phyloP scores from a whole-genome alignment of 2,797 vertebrate genomes.

The Crocidura indochinensis region DNA sequence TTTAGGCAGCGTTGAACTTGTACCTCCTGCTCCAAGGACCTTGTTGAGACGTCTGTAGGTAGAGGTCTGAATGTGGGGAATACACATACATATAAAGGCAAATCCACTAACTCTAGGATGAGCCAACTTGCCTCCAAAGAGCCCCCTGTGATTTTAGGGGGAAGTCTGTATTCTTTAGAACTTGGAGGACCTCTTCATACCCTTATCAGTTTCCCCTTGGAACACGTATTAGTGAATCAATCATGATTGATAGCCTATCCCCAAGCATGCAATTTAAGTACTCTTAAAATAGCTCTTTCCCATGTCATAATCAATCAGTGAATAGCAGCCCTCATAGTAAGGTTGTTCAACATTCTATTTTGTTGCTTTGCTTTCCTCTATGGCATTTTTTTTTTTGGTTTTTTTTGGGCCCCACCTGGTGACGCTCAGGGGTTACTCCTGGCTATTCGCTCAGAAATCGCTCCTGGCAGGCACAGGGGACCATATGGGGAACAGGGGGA shows the following conservation, averaged over 20 bases:
- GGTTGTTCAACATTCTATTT: neutral
- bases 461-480: no score
- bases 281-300: no score
- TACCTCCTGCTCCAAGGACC: neutral
- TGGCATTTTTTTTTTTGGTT: neutral
- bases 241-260: neutral
- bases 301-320: neutral
- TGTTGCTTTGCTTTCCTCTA: neutral
- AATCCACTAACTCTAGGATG: neutral
- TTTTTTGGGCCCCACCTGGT: no score
- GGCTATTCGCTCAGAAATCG: no score
- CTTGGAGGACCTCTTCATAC: neutral
- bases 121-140: neutral
- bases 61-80: neutral
- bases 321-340: no score
- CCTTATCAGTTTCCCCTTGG: neutral
- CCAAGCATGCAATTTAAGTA: neutral
- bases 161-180: neutral
- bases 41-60: neutral
- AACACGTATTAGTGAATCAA: neutral
- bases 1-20: neutral
- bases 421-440: no score
- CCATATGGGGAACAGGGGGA: no score
- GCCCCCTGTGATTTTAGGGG: neutral
- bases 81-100: no score